Evolutionary conservation across 2,797 vertebrate species (phyloP), one percentile per base, ranked within the genome.

Genomic region (Gobio occitaniae): DNA sequence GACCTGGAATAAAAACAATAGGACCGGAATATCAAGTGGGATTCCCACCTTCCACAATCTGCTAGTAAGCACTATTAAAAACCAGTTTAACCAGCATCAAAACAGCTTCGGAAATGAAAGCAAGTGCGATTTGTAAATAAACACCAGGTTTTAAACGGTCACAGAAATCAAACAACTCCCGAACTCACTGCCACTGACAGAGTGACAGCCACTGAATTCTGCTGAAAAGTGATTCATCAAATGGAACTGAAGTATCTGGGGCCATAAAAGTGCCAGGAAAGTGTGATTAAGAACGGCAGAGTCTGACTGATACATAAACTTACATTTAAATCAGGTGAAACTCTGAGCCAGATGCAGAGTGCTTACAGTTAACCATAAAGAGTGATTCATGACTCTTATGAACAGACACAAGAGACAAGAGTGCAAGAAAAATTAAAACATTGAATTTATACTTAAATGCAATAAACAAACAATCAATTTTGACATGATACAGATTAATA

Each of bases 211-310:
- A 78, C 65, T 17, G 29, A 80, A 71, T 88, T 89, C 89, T 84
- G 47, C 78, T 82, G 61, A 88, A 88, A 82, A 78, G 78, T 88
- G 87, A 84, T 87, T 86, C 86, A 89, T 89, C 68, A 86, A 89
- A 84, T 82, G 61, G 78, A 90, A 84, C 77, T 50, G 47, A 86
- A 84, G 47, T 32, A 47, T 78, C 61, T 78, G 44, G 76, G 63
- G 48, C 56, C 17, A 75, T 84, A 80, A 47, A 85, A 83, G 29
- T 72, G 71, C 78, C 78, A 86, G 81, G 81, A 88, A 90, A 87
- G 54, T 68, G 69, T 87, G 89, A 90, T 86, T 84, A 88, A 90
- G 82, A 88, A 80, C 86, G 32, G 54, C 83, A 90, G 4, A 85
- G 89, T 75, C 66, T 78, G 84, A 86, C 78, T 87, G 84, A 84